Evolutionary conservation across 2,888 invertebrate species (phyloP).

Genomic region (Pachycephus smyrnensis): DNA sequence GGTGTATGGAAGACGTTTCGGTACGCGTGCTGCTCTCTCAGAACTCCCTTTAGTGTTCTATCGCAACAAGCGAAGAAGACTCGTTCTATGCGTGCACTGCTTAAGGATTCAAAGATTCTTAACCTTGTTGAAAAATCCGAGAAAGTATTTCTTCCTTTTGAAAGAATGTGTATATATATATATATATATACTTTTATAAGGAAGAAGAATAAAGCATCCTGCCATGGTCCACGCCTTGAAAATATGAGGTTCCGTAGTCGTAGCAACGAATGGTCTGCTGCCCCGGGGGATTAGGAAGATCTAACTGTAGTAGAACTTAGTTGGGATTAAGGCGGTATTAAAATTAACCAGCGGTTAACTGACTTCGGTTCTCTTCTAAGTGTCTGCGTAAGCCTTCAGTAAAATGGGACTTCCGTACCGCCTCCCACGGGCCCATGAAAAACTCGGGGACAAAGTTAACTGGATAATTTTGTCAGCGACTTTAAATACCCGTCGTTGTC

Average conservation of each 20-base stretch:
- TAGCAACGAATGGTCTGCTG: not conserved
- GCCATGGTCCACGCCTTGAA: not conserved
- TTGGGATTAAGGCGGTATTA: constrained; percentile 38
- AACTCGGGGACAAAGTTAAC: constrained; percentile 53
- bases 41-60: not conserved
- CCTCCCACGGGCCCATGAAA: not conserved
- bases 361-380: not conserved
- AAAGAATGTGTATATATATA: not conserved
- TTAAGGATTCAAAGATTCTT: not conserved
- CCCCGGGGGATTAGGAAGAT: constrained; percentile 35
- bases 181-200: too few relatives aligned
- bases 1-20: not conserved
- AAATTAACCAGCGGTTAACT: constrained; percentile 29
- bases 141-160: not conserved
- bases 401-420: not conserved
- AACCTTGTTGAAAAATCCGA: not conserved
- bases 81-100: not conserved
- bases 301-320: constrained; percentile 43
- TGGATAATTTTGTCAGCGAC: constrained; percentile 54
- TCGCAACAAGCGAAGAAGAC: not conserved
- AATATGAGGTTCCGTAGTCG: not conserved
- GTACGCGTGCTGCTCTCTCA: not conserved
- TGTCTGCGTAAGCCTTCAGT: not conserved
- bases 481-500: constrained; percentile 37
- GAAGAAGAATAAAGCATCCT: not conserved